A percentile compares a stretch with the other conserved stretches of the same genome.
Conservation (phyloP, 2,797 vertebrate species). For the Morus bassanus region DNA sequence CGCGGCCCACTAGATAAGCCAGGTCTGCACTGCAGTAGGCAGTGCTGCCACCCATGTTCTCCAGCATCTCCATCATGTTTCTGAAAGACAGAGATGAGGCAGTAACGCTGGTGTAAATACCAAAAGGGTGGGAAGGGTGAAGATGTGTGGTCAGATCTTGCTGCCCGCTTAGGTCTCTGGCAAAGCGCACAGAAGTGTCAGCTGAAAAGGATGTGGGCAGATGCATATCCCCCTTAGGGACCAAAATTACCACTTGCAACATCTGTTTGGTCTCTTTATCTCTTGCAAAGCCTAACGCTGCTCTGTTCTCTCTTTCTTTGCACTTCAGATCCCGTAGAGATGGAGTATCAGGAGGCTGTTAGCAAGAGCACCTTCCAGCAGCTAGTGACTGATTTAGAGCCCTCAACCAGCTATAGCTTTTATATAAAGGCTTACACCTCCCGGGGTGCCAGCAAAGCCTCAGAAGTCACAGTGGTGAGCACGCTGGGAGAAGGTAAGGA, state of each 20-base stretch:
- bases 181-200: background rate
- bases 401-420: constrained; percentile 95
- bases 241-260: background rate
- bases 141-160: background rate
- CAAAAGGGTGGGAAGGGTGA: background rate
- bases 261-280: background rate
- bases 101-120: background rate
- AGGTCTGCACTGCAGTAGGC: background rate
- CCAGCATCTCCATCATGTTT: background rate
- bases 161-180: background rate
- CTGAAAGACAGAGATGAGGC: background rate
- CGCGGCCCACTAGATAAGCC: rapidly evolving
- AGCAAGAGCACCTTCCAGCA: constrained; percentile 95
- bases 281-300: background rate
- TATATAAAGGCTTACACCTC: constrained; percentile 98
- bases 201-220: background rate
- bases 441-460: constrained; percentile 93
- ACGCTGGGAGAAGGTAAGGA: constrained; percentile 93
- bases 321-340: constrained; percentile 86
- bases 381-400: constrained; percentile 91
- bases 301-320: background rate
- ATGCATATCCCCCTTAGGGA: background rate
- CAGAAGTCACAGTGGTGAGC: constrained; percentile 81
- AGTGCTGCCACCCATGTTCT: background rate
- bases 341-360: constrained; percentile 98